Evolutionary conservation across 2,113 vertebrate genomes (phyloP).

Genomic region (Ailuropoda melanoleuca): DNA sequence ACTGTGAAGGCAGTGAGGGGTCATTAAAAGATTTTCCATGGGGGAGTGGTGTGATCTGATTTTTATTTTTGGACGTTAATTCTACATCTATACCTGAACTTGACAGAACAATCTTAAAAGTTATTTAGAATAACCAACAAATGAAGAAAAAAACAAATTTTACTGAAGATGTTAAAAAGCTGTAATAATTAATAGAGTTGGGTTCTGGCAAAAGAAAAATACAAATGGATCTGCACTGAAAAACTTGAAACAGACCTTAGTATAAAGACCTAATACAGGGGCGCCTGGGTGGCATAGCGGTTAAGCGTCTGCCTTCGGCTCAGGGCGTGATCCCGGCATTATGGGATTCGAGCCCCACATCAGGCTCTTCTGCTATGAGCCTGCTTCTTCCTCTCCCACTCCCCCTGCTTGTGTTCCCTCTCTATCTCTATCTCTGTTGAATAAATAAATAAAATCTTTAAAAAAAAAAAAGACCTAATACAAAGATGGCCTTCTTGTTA

Average conservation of each 20-base stretch:
- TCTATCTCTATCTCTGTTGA: too few relatives aligned
- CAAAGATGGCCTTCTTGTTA: not conserved
- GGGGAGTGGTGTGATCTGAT: not conserved
- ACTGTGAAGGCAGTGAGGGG: not conserved
- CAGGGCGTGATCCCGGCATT: too few relatives aligned
- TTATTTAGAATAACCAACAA: constrained; percentile 40
- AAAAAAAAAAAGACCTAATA: not conserved
- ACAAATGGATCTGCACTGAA: not conserved
- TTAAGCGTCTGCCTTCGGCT: too few relatives aligned
- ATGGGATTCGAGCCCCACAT: too few relatives aligned
- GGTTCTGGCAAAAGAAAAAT: not conserved
- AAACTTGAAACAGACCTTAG: not conserved
- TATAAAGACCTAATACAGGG: not conserved
- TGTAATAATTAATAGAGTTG: not conserved
- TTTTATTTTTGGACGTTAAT: constrained; percentile 7
- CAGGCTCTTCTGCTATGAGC: too few relatives aligned
- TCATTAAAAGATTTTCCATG: not conserved
- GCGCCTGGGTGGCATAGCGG: too few relatives aligned
- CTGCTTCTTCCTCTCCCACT: too few relatives aligned
- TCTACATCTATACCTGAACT: not conserved
- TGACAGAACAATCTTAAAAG: constrained; percentile 14
- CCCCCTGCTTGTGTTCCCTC: too few relatives aligned
- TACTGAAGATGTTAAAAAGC: not conserved
- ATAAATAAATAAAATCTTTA: too few relatives aligned
- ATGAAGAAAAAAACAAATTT: not conserved